These are phyloP conservation scores for Salpingus planirostris DNA, from an alignment of 2,888 invertebrate genomes.

Conservation along the genomic window DNA sequence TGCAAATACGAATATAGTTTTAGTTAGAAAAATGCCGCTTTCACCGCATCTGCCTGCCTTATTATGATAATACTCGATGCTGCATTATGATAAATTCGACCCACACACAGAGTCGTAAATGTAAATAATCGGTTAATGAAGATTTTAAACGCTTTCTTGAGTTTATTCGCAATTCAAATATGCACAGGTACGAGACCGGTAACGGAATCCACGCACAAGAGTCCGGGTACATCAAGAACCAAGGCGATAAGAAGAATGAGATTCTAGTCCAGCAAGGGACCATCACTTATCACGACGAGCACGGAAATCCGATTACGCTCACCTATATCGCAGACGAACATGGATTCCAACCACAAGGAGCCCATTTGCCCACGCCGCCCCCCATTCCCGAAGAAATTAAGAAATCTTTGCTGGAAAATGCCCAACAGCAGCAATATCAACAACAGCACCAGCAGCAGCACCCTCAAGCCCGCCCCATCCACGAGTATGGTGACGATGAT, in stretches of 20 bases:
- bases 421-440: slow-evolving; percentile 6
- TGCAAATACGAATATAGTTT: slow-evolving; percentile 6
- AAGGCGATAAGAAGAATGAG: slow-evolving; percentile 55
- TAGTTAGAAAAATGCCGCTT: slow-evolving; percentile 8
- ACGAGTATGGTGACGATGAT: slow-evolving; percentile 3
- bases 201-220: slow-evolving; percentile 67
- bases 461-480: too few relatives aligned
- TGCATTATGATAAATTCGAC: too few relatives aligned
- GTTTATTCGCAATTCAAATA: slow-evolving; percentile 1
- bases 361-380: slow-evolving; percentile 74
- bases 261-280: slow-evolving; percentile 61
- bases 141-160: slow-evolving; percentile 4
- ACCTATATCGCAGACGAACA: slow-evolving; percentile 66
- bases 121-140: slow-evolving; percentile 3
- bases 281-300: slow-evolving; percentile 63
- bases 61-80: too few relatives aligned
- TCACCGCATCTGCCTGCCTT: slow-evolving; percentile 10
- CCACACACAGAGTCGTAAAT: too few relatives aligned
- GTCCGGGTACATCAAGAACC: slow-evolving; percentile 61
- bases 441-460: slow-evolving; percentile 1
- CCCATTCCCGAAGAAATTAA: slow-evolving; percentile 67
- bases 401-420: slow-evolving; percentile 49
- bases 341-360: slow-evolving; percentile 53
- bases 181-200: slow-evolving; percentile 59
- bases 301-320: slow-evolving; percentile 55